These are phyloP conservation scores for Lepisosteus osseus DNA, from an alignment of 2,113 vertebrate species.

Conservation along the genomic window DNA sequence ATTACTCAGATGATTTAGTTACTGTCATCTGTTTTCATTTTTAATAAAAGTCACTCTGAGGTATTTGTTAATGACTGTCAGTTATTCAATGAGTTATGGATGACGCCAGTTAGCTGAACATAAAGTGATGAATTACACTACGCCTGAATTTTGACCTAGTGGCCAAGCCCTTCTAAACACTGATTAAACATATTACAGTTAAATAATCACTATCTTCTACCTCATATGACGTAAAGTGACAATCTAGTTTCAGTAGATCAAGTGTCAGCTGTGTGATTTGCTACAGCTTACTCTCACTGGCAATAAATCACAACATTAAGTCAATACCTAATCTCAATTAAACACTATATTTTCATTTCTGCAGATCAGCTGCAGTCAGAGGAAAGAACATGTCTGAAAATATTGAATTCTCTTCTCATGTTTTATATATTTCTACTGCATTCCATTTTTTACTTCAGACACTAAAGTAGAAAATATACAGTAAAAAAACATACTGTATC, in stretches of 20 bases:
- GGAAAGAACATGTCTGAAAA: no score
- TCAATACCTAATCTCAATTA: slow-evolving; percentile 76
- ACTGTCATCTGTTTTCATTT: slow-evolving; percentile 48
- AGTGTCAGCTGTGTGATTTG: slow-evolving; percentile 76
- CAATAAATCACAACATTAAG: slow-evolving; percentile 74
- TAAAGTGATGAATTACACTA: slow-evolving; percentile 69
- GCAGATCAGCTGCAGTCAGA: slow-evolving; percentile 39
- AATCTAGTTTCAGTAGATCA: slow-evolving; percentile 78
- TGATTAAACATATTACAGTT: slow-evolving; percentile 77
- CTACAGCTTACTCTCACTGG: slow-evolving; percentile 56
- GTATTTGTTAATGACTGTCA: slow-evolving; percentile 70
- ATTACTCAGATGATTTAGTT: slow-evolving; percentile 12
- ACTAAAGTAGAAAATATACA: no score
- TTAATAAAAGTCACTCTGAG: slow-evolving; percentile 64
- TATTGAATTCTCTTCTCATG: no score
- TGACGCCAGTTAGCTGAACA: slow-evolving; percentile 71
- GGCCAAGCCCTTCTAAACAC: slow-evolving; percentile 73
- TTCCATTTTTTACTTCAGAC: no score
- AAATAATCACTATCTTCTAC: slow-evolving; percentile 79
- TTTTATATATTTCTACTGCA: no score
- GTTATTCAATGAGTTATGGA: slow-evolving; percentile 75
- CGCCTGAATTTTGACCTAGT: slow-evolving; percentile 59
- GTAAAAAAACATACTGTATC: no score
- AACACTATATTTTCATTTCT: slow-evolving; percentile 78
- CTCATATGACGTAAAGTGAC: slow-evolving; percentile 74